A percentile compares a stretch with the other conserved stretches of the same genome.
Conservation (phyloP, 2,113 vertebrate species). For the Falco punctatus region DNA sequence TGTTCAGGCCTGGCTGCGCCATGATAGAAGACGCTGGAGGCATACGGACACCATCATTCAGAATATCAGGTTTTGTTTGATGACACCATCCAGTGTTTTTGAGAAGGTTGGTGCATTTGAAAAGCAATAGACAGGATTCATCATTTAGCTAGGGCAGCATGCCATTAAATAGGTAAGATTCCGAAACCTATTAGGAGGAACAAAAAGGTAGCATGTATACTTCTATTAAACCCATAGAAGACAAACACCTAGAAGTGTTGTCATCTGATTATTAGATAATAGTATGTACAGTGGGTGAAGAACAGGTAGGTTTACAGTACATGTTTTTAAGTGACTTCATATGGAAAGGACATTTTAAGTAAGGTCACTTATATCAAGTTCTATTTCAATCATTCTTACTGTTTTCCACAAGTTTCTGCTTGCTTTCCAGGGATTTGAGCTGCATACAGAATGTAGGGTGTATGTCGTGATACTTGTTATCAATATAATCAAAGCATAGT, state of each 20-base stretch:
- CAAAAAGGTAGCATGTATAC: conserved; percentile 48
- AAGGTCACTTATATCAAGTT: background rate
- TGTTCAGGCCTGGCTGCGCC: conserved; percentile 95
- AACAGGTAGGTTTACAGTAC: conserved; percentile 68
- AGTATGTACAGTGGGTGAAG: conserved; percentile 46
- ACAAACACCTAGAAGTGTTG: conserved; percentile 41
- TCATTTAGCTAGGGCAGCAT: conserved; percentile 74
- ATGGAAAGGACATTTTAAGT: background rate
- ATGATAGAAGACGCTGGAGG: conserved; percentile 97
- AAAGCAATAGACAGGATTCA: conserved; percentile 76
- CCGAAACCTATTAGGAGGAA: conserved; percentile 15
- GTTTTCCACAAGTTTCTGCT: background rate
- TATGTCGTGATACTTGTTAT: background rate
- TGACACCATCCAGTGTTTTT: conserved; percentile 96
- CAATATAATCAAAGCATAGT: background rate
- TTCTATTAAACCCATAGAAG: conserved; percentile 14
- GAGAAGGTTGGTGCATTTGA: conserved; percentile 92
- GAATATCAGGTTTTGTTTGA: conserved; percentile 98
- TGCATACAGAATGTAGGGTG: background rate
- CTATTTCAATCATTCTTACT: background rate
- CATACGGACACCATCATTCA: conserved; percentile 97
- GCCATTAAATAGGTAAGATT: conserved; percentile 67
- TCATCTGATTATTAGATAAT: conserved; percentile 46
- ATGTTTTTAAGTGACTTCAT: conserved; percentile 18
- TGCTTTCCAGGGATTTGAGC: background rate